These are phyloP conservation scores for Calliphora vicina DNA, from an alignment of 1,140 invertebrate species.

Conservation along the genomic window DNA sequence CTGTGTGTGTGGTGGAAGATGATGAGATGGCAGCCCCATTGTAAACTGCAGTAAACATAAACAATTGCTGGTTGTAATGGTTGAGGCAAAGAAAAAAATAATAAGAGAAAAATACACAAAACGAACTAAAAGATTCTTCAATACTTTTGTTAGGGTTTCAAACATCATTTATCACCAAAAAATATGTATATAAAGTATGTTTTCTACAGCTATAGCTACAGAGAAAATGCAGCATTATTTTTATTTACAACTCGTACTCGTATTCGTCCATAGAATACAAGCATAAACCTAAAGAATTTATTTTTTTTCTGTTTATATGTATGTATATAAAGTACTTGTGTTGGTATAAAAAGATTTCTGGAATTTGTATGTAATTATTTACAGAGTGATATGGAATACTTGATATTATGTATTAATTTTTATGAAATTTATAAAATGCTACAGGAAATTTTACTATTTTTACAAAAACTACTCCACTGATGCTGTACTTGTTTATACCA, in stretches of 20 bases:
- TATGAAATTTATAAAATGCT: no score
- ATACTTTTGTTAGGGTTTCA: slow-evolving; percentile 26
- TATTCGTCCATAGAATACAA: not conserved
- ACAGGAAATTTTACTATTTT: no score
- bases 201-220: not conserved
- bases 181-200: not conserved
- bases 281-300: not conserved
- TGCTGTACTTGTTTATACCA: no score
- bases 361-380: no score
- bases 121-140: not conserved
- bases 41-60: slow-evolving; percentile 27
- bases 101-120: not conserved
- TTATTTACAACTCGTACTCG: not conserved
- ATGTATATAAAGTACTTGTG: not conserved
- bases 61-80: not conserved
- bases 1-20: not conserved
- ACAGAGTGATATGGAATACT: no score
- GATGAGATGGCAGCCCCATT: not conserved
- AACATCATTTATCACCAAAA: slow-evolving; percentile 33
- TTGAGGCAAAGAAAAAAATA: not conserved
- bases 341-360: no score
- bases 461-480: no score
- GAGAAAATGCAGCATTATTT: not conserved
- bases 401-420: no score
- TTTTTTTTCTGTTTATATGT: not conserved